Conservation (phyloP, 2,113 vertebrate genomes). For the Cricetomys ansorgei region DNA sequence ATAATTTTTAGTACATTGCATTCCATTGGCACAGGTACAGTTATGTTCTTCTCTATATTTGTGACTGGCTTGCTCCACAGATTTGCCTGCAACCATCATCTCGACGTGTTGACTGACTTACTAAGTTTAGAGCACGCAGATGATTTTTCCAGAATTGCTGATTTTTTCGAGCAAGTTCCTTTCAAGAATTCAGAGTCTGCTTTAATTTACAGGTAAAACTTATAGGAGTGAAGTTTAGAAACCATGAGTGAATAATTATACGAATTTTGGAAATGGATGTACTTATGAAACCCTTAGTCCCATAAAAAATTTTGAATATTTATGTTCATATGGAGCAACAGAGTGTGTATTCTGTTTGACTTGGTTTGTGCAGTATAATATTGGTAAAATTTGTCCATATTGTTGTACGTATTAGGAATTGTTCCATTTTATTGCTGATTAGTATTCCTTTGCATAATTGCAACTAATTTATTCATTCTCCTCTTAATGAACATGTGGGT, state of each 20-base stretch:
- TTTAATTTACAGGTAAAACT: conserved; percentile 20
- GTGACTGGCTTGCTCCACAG: neutral
- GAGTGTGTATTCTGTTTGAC: neutral
- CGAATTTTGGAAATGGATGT: neutral
- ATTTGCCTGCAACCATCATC: neutral
- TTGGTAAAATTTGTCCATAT: conserved; percentile 30
- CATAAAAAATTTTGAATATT: conserved; percentile 15
- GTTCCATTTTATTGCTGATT: conserved; percentile 51
- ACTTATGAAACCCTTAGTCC: neutral
- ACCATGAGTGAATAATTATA: conserved; percentile 11
- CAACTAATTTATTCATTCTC: conserved; percentile 52
- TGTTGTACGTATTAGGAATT: conserved; percentile 29
- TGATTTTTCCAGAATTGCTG: conserved; percentile 5
- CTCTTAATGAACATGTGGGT: conserved; percentile 46
- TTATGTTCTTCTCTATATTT: neutral
- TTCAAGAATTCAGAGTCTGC: neutral
- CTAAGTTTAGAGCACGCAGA: neutral
- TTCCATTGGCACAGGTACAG: neutral
- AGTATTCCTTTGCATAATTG: conserved; percentile 37
- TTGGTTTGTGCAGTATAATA: conserved; percentile 19
- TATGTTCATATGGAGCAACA: neutral
- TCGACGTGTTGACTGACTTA: conserved; percentile 9
- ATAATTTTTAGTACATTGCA: neutral
- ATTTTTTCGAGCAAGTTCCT: neutral
- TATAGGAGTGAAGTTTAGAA: neutral